Conservation (phyloP, 2,888 invertebrate species). For the Drosophila cracens region DNA sequence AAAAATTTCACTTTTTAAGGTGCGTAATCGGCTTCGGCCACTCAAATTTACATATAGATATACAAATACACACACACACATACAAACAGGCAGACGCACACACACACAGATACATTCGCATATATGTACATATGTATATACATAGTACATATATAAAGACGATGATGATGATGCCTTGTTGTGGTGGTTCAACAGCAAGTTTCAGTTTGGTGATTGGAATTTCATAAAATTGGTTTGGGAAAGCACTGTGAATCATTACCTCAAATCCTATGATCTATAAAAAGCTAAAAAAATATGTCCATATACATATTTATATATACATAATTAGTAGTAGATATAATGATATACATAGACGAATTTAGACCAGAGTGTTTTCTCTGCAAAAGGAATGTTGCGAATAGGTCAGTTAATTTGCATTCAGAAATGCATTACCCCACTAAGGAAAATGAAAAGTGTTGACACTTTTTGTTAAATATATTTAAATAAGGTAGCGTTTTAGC, state of each 20-base stretch:
- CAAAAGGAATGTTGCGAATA: constrained; percentile 17
- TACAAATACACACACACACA: background rate
- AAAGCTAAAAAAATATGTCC: background rate
- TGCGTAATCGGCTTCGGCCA: constrained; percentile 73
- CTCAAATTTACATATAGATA: constrained; percentile 51
- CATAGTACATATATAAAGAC: constrained; percentile 20
- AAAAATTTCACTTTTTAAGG: constrained; percentile 81
- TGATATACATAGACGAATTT: background rate
- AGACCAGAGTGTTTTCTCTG: background rate
- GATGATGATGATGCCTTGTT: constrained; percentile 40
- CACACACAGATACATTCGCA: background rate
- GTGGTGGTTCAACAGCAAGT: constrained; percentile 47
- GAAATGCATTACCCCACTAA: constrained; percentile 64
- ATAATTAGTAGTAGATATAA: background rate
- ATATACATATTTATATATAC: background rate
- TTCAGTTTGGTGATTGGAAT: constrained; percentile 28
- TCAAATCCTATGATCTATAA: constrained; percentile 7
- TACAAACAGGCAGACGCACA: background rate
- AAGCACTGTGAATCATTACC: constrained; percentile 30
- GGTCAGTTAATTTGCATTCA: constrained; percentile 54
- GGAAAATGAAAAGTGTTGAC: constrained; percentile 33
- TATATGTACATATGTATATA: background rate
- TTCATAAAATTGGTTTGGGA: constrained; percentile 30
- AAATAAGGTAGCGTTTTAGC: background rate
- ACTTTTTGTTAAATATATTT: background rate